These are phyloP conservation scores for Neomicropteryx cornuta DNA, from an alignment of 1,140 invertebrate species.

Conservation along the genomic window DNA sequence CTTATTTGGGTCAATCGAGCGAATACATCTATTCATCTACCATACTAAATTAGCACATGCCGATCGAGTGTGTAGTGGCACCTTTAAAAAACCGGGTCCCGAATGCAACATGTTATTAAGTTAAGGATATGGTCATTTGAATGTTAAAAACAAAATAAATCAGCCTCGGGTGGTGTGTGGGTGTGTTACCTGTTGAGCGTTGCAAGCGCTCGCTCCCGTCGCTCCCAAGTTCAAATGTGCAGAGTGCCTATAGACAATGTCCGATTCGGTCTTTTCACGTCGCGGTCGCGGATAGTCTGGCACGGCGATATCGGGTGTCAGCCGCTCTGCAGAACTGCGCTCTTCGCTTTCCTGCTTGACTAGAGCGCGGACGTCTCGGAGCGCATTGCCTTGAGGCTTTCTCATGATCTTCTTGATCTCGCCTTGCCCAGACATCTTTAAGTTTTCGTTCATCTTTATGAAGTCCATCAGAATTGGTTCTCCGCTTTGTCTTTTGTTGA, in stretches of 20 bases:
- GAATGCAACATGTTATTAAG: no score
- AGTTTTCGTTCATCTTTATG: constrained; percentile 45
- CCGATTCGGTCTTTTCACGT: constrained; percentile 76
- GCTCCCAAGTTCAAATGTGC: constrained; percentile 53
- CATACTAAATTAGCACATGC: no score
- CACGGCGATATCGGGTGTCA: constrained; percentile 19
- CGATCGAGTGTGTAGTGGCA: no score
- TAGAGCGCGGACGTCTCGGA: constrained; percentile 30
- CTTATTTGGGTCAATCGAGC: no score
- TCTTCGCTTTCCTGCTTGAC: constrained; percentile 28
- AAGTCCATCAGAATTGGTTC: constrained; percentile 64
- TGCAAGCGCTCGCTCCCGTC: constrained; percentile 44
- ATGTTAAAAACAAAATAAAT: no score
- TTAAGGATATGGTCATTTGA: no score
- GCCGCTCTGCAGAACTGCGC: constrained; percentile 13
- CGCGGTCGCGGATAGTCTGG: constrained; percentile 46
- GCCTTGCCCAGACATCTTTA: constrained; percentile 27
- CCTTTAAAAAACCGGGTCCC: no score
- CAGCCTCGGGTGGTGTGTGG: not conserved
- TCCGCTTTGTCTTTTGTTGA: constrained; percentile 47
- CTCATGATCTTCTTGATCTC: constrained; percentile 24
- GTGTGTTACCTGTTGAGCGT: constrained; percentile 66
- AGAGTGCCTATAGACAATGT: constrained; percentile 61
- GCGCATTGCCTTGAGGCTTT: constrained; percentile 22
- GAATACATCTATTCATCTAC: no score